Evolutionary conservation across 1,140 invertebrate species (phyloP).

Genomic region (Lordiphosa clarofinis): DNA sequence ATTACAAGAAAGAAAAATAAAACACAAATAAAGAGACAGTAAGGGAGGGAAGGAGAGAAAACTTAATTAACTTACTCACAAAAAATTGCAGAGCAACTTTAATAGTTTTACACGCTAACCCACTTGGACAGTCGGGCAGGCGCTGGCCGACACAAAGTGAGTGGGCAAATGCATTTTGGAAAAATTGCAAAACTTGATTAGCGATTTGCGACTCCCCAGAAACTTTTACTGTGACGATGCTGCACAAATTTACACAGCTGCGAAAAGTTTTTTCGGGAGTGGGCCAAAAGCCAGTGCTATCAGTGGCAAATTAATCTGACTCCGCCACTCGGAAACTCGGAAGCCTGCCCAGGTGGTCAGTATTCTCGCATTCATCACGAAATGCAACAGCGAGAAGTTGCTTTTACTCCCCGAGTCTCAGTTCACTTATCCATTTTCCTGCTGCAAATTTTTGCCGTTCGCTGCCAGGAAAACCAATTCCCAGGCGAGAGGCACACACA

Average conservation of each 20-base stretch:
- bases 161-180: conserved; percentile 36
- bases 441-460: conserved; percentile 43
- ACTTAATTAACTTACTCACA: conserved; percentile 32
- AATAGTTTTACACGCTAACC: conserved; percentile 38
- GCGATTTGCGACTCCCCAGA: conserved; percentile 35
- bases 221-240: conserved; percentile 51
- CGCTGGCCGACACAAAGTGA: neutral
- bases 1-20: conserved; percentile 2
- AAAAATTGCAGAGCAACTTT: conserved; percentile 7
- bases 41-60: conserved; percentile 28
- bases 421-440: conserved; percentile 66
- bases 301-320: conserved; percentile 56
- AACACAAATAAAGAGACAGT: no score
- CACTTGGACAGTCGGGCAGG: conserved; percentile 13
- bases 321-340: conserved; percentile 30
- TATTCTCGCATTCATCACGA: conserved; percentile 54
- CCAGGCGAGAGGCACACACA: conserved; percentile 21
- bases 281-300: conserved; percentile 24
- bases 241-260: conserved; percentile 51
- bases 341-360: conserved; percentile 26
- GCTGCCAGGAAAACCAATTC: conserved; percentile 35
- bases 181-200: conserved; percentile 71
- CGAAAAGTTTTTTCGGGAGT: conserved; percentile 27
- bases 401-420: conserved; percentile 42
- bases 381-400: conserved; percentile 33